Evolutionary conservation across 1,140 invertebrate species (phyloP).

Genomic region (Ericerus pela): DNA sequence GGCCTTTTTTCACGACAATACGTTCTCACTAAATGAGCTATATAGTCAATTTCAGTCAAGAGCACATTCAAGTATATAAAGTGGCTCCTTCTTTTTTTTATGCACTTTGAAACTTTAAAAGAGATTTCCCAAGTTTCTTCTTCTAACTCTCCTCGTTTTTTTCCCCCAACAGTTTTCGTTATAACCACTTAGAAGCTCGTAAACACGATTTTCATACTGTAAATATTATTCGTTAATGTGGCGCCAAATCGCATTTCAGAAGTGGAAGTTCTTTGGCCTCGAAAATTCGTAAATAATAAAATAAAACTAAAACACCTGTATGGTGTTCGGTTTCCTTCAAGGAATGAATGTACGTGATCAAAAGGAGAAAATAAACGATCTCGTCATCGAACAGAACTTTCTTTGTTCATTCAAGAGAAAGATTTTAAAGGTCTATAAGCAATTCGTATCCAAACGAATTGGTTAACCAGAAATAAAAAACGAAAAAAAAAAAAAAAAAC

Average conservation of each 20-base stretch:
- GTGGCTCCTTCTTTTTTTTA: background rate
- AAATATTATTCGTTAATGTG: background rate
- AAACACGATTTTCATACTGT: constrained; percentile 6
- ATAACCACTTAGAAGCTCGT: background rate
- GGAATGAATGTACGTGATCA: background rate
- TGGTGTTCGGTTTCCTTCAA: background rate
- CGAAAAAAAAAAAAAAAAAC: background rate
- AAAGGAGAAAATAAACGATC: background rate
- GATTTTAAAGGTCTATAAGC: background rate
- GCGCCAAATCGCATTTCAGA: background rate
- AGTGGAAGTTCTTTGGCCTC: background rate
- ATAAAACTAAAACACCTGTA: background rate
- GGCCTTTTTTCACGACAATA: constrained; percentile 7
- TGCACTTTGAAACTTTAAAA: constrained; percentile 3
- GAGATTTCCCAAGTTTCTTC: background rate
- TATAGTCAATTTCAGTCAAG: constrained; percentile 7
- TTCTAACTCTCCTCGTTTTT: no score
- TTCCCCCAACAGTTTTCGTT: no score
- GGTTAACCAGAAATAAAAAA: background rate
- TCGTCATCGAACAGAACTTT: background rate
- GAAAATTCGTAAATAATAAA: background rate
- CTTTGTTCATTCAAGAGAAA: constrained; percentile 5
- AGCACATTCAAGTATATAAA: constrained; percentile 1
- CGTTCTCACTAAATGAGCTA: constrained; percentile 5
- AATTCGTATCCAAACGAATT: background rate